These are phyloP conservation scores for Mactromeris polynyma DNA, from an alignment of 2,888 invertebrate genomes.

Conservation along the genomic window DNA sequence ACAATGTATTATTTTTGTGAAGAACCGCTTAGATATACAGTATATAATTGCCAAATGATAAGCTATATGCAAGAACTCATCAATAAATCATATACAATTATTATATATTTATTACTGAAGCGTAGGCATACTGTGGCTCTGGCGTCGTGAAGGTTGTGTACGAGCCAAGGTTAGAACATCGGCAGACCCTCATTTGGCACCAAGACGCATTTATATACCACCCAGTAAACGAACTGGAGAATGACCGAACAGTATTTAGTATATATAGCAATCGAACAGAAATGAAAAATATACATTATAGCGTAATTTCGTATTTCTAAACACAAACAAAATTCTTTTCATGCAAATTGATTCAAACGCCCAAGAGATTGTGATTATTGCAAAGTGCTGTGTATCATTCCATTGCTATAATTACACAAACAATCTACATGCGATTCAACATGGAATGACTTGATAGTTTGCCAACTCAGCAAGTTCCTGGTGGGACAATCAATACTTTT, in stretches of 20 bases:
- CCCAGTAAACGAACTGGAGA: background rate
- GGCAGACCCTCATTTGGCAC: background rate
- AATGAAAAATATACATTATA: background rate
- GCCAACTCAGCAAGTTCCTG: slow-evolving; percentile 15
- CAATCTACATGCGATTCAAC: background rate
- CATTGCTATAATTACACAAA: background rate
- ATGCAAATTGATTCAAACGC: background rate
- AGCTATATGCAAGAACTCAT: no score
- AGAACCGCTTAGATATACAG: no score
- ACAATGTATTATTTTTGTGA: no score
- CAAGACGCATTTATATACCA: background rate
- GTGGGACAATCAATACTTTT: background rate
- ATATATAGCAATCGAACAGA: background rate
- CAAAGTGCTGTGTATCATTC: background rate
- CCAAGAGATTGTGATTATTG: background rate
- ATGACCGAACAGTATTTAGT: background rate
- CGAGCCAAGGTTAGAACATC: no score
- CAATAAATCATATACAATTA: no score
- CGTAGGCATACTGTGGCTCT: no score
- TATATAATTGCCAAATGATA: no score
- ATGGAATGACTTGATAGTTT: background rate
- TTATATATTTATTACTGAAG: no score
- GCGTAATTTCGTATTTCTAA: background rate
- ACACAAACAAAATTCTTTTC: background rate
- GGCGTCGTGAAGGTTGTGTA: no score